These are phyloP conservation scores for Lasioglossum baleicum DNA, from an alignment of 1,140 invertebrate genomes.

Conservation along the genomic window DNA sequence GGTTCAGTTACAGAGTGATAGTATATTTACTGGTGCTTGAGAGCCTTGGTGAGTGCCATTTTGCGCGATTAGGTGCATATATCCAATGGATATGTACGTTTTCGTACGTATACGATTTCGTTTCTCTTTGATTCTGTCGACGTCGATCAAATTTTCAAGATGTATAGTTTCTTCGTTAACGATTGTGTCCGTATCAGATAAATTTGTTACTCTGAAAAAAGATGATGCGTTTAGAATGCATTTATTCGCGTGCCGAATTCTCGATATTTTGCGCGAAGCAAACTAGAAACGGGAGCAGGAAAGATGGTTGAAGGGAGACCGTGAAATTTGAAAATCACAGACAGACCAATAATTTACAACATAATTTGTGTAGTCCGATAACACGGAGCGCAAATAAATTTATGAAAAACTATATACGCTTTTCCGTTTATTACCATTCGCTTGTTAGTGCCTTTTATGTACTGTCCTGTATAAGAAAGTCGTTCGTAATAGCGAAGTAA, in stretches of 20 bases:
- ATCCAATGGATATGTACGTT: neutral
- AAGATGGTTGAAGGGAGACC: neutral
- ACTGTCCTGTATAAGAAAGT: too few species aligned
- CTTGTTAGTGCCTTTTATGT: too few species aligned
- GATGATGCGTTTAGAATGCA: slow-evolving; percentile 7
- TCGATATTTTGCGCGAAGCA: slow-evolving; percentile 7
- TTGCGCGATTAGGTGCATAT: neutral
- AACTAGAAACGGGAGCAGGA: neutral
- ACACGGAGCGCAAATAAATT: slow-evolving; percentile 66
- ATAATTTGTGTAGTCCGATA: slow-evolving; percentile 66
- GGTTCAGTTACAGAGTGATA: neutral
- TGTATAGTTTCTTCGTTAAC: slow-evolving; percentile 16
- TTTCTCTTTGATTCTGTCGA: neutral
- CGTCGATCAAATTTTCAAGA: slow-evolving; percentile 11
- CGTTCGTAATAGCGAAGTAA: too few species aligned
- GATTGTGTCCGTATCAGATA: neutral
- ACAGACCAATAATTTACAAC: slow-evolving; percentile 69
- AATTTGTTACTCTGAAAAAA: slow-evolving; percentile 15
- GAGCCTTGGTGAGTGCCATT: neutral
- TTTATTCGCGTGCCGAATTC: slow-evolving; percentile 6
- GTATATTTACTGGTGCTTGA: neutral
- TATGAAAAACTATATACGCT: slow-evolving; percentile 42
- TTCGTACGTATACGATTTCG: neutral
- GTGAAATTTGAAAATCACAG: slow-evolving; percentile 45
- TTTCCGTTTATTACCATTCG: neutral